These are phyloP conservation scores for Siniperca obscura DNA, from an alignment of 2,797 vertebrate genomes.

Conservation along the genomic window DNA sequence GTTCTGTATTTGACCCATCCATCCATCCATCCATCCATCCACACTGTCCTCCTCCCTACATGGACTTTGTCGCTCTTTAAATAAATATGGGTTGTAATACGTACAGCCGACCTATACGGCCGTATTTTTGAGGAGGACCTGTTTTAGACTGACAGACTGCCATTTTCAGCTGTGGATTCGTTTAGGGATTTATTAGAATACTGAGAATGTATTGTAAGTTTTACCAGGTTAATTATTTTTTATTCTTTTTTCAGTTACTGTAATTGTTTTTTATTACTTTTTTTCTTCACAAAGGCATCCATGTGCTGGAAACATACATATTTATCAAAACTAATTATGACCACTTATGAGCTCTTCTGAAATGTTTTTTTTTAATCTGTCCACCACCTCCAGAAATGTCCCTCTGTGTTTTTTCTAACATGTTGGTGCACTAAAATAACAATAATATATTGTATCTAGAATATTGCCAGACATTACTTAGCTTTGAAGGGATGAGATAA, in stretches of 20 bases:
- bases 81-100: too few species aligned
- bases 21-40: too few species aligned
- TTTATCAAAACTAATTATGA: not conserved
- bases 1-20: too few species aligned
- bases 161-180: not conserved
- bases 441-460: not conserved
- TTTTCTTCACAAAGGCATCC: not conserved
- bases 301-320: not conserved
- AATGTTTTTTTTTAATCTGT: not conserved
- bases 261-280: not conserved
- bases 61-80: too few species aligned
- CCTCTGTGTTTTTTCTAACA: not conserved
- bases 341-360: not conserved
- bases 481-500: not conserved
- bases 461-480: not conserved
- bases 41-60: too few species aligned
- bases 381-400: not conserved
- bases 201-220: not conserved
- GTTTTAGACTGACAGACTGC: too few species aligned
- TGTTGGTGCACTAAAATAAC: not conserved
- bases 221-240: conserved; percentile 9
- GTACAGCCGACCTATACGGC: too few species aligned
- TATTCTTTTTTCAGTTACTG: conserved; percentile 2
- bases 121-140: too few species aligned
- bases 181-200: conserved; percentile 9